These are phyloP conservation scores for Drosophila multiciliata DNA, from an alignment of 2,888 invertebrate genomes.

Conservation along the genomic window DNA sequence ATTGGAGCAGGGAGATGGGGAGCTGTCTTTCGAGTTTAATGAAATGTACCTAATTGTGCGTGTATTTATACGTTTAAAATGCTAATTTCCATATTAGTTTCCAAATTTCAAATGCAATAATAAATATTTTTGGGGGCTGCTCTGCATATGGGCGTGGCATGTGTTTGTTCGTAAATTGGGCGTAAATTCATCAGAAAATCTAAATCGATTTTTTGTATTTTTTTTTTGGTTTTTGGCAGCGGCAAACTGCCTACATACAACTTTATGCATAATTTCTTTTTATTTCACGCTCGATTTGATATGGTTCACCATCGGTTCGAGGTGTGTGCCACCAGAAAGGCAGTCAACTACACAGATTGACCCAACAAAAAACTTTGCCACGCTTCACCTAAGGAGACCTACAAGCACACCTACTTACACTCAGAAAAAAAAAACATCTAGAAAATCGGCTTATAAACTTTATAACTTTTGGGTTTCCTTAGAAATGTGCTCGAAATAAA, in stretches of 20 bases:
- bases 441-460: background rate
- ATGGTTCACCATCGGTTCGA: constrained; percentile 26
- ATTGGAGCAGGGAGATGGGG: background rate
- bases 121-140: constrained; percentile 18
- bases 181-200: constrained; percentile 73
- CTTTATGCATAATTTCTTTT: constrained; percentile 80
- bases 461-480: fast-evolving
- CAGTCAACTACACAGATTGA: constrained; percentile 32
- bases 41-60: constrained; percentile 79
- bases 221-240: constrained; percentile 19
- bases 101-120: constrained; percentile 64
- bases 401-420: constrained; percentile 17
- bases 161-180: constrained; percentile 63
- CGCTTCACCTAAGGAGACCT: constrained; percentile 58
- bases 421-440: background rate
- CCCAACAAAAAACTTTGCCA: constrained; percentile 49
- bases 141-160: background rate
- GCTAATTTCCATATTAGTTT: constrained; percentile 79
- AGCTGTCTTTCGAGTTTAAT: constrained; percentile 68
- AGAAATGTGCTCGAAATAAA: background rate
- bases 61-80: constrained; percentile 79
- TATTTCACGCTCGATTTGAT: constrained; percentile 76
- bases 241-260: constrained; percentile 35
- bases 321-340: constrained; percentile 34
- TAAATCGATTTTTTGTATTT: constrained; percentile 64